Evolutionary conservation across 2,888 invertebrate species (phyloP), one percentile per base, ranked within the genome.

Genomic region (Eustalomyia histrio): DNA sequence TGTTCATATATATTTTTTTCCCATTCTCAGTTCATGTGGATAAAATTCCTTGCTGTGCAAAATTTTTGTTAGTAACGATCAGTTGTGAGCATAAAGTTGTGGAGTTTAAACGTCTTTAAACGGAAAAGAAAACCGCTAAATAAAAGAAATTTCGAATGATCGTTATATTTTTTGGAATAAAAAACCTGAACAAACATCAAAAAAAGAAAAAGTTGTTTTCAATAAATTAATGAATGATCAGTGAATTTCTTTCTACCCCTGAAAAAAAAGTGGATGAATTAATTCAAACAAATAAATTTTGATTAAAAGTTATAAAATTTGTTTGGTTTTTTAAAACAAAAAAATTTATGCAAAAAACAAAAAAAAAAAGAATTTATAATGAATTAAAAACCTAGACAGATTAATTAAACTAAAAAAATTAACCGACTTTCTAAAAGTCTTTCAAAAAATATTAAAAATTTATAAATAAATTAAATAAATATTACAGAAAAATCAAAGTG

Each of bases 1-100:
- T 53, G 61, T 53, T 60, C n/a, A 21, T 16, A 53, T 18, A 17
- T 47, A 1, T 65, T 18, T 71, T 71, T n/a, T n/a, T n/a, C n/a
- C n/a, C 29, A 16, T 72, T 53, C 14, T 60, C 43, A 33, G 65
- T 58, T 57, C 50, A 67, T 61, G 39, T 80, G 76, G 67, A 80
- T 73, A 74, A 80, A 73, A 57, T 57, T 50, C 67, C 52, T 58
- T 60, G 35, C 17, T 75, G 76, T 63, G 63, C 67, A 75, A 73
- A 68, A 52, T 64, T 69, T 71, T 71, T 47, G 69, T 55, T 50
- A 58, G 43, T 57, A 65, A 58, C 67, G 78, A 81, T 78, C 78
- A 81, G 83, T 83, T 83, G 76, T 74, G 83, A 79, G 81, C 79
- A 67, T 79, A 79, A 76, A 79, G 81, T 83, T 74, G 79, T 76